phyloP scores from a whole-genome alignment of 2,888 invertebrate species.

The Priocnemis perturbator region DNA sequence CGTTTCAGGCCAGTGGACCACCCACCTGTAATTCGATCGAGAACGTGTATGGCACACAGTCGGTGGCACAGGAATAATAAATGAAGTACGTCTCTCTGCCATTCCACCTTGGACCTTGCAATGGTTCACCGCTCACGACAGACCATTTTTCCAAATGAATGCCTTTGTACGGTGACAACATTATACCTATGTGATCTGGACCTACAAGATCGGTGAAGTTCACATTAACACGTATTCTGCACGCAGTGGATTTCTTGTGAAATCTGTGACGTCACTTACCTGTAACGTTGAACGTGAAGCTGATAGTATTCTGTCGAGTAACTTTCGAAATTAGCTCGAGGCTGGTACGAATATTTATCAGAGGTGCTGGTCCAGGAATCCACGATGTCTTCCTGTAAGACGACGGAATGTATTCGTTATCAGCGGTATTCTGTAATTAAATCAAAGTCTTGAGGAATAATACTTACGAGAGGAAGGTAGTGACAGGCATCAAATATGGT shows the following conservation, averaged over 20 bases:
- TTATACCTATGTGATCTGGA: slow-evolving; percentile 82
- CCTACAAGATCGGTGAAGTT: slow-evolving; percentile 73
- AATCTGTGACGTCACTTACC: slow-evolving; percentile 65
- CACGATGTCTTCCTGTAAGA: slow-evolving; percentile 78
- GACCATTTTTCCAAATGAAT: slow-evolving; percentile 79
- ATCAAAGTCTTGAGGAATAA: background rate
- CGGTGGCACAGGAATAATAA: slow-evolving; percentile 81
- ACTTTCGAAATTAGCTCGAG: slow-evolving; percentile 75
- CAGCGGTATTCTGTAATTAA: background rate
- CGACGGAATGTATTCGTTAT: slow-evolving; percentile 5
- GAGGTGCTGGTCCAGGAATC: slow-evolving; percentile 78
- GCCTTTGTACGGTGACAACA: slow-evolving; percentile 79
- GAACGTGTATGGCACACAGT: slow-evolving; percentile 78
- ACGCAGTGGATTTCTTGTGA: background rate
- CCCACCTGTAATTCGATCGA: slow-evolving; percentile 80
- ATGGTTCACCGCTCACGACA: slow-evolving; percentile 77
- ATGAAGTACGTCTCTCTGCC: slow-evolving; percentile 81
- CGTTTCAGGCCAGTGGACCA: slow-evolving; percentile 32
- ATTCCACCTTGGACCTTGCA: slow-evolving; percentile 78
- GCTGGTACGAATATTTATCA: slow-evolving; percentile 75
- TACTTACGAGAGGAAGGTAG: slow-evolving; percentile 79
- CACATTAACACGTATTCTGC: background rate
- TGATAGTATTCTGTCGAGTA: slow-evolving; percentile 70
- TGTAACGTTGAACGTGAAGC: slow-evolving; percentile 76
- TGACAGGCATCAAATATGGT: slow-evolving; percentile 87